phyloP scores from a whole-genome alignment of 2,797 vertebrate species.

The Loris lydekkerianus region DNA sequence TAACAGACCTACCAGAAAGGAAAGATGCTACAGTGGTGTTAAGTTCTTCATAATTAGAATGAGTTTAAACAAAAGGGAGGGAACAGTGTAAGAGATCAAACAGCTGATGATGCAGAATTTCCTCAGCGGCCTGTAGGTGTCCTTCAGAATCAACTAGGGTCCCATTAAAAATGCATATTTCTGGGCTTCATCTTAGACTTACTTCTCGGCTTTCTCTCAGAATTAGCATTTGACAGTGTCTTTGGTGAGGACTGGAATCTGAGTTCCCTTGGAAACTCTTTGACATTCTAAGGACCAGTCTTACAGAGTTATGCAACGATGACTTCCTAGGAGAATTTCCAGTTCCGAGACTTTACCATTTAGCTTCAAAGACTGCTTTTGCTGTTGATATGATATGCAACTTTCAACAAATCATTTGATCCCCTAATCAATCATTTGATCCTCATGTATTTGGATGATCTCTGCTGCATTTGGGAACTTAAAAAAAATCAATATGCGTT shows the following conservation, averaged over 20 bases:
- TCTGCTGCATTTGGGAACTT: not conserved
- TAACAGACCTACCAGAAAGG: not conserved
- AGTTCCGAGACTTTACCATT: not conserved
- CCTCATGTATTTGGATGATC: not conserved
- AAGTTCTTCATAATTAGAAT: not conserved
- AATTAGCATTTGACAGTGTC: not conserved
- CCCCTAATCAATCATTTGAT: not conserved
- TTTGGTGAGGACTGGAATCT: not conserved
- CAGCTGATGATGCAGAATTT: not conserved
- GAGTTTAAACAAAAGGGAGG: not conserved
- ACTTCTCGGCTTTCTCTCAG: not conserved
- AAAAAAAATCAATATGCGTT: not conserved
- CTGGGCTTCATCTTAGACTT: too few species aligned
- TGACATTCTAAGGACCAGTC: not conserved
- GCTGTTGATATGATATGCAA: not conserved
- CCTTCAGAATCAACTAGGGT: not conserved
- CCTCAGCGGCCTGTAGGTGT: not conserved
- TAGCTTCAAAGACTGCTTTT: slow-evolving; percentile 34
- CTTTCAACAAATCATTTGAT: slow-evolving; percentile 8
- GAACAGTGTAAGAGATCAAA: not conserved
- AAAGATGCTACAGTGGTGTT: not conserved
- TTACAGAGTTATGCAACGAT: not conserved
- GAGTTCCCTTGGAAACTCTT: not conserved
- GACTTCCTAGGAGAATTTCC: not conserved
- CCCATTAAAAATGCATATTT: not conserved